phyloP scores from a whole-genome alignment of 2,797 vertebrate species.

The Mastacembelus armatus region DNA sequence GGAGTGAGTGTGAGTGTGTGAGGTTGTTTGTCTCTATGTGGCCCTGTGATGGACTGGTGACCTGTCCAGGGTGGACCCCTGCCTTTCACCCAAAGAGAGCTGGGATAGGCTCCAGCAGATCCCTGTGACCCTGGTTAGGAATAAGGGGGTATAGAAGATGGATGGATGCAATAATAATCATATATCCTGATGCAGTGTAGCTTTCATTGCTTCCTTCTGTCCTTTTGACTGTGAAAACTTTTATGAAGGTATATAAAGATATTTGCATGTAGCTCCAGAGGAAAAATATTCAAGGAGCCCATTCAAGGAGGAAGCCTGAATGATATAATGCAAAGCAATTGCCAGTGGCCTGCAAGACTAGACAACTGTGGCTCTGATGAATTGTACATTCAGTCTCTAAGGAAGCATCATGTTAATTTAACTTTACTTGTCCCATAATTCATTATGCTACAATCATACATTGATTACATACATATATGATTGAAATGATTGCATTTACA shows the following conservation, averaged over 20 bases:
- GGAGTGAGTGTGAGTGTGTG: no score
- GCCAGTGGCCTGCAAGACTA: background rate
- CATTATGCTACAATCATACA: no score
- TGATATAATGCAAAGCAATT: background rate
- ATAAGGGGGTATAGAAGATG: no score
- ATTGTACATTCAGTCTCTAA: background rate
- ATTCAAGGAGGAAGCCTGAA: no score
- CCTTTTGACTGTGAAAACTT: constrained; percentile 50
- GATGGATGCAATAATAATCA: no score
- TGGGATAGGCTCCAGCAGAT: no score
- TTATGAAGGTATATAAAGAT: constrained; percentile 35
- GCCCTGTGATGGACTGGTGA: no score
- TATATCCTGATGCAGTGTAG: constrained; percentile 34
- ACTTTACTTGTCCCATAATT: background rate
- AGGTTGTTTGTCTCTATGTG: background rate
- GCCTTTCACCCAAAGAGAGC: no score
- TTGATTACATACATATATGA: no score
- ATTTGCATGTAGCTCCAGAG: background rate
- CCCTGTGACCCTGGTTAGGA: no score
- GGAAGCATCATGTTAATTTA: background rate
- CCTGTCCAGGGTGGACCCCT: no score
- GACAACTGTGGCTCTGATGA: background rate
- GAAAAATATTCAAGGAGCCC: background rate
- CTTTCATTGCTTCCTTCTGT: constrained; percentile 34
- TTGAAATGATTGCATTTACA: no score